Evolutionary conservation across 2,113 vertebrate species (phyloP).

Genomic region (Hyla sarda): DNA sequence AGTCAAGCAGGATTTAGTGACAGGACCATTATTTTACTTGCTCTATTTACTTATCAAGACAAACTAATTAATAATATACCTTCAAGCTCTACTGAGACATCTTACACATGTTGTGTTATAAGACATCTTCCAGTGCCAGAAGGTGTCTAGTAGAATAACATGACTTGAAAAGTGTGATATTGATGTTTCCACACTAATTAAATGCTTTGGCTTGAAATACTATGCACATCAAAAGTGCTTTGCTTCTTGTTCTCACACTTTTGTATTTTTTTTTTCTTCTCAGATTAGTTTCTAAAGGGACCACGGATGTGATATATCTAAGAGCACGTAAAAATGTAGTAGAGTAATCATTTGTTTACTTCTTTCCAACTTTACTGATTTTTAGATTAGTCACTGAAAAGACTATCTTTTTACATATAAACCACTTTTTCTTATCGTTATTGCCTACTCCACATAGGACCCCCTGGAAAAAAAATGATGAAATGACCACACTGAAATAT

Average conservation of each 20-base stretch:
- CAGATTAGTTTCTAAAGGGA: neutral
- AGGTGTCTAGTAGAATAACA: conserved; percentile 20
- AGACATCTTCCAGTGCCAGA: conserved; percentile 18
- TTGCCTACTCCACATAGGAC: too few species aligned
- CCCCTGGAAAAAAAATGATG: too few species aligned
- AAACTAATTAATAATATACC: conserved; percentile 24
- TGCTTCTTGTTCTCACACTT: conserved; percentile 1
- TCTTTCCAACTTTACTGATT: neutral
- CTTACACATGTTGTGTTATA: conserved; percentile 2
- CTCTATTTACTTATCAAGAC: conserved; percentile 5
- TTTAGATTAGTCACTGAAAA: neutral
- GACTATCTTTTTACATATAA: too few species aligned
- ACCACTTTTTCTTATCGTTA: too few species aligned
- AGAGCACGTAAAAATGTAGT: neutral
- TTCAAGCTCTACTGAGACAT: conserved; percentile 9
- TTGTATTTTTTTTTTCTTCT: neutral
- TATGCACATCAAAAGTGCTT: conserved; percentile 7
- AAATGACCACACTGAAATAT: too few species aligned
- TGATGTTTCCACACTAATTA: conserved; percentile 19
- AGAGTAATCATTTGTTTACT: neutral
- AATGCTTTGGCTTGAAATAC: conserved; percentile 9
- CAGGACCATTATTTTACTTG: neutral
- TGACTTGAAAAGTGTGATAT: conserved; percentile 31
- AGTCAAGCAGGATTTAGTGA: neutral
- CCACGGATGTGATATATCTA: neutral